Evolutionary conservation across 2,113 vertebrate genomes (phyloP).

Genomic region (Oryzias celebensis): DNA sequence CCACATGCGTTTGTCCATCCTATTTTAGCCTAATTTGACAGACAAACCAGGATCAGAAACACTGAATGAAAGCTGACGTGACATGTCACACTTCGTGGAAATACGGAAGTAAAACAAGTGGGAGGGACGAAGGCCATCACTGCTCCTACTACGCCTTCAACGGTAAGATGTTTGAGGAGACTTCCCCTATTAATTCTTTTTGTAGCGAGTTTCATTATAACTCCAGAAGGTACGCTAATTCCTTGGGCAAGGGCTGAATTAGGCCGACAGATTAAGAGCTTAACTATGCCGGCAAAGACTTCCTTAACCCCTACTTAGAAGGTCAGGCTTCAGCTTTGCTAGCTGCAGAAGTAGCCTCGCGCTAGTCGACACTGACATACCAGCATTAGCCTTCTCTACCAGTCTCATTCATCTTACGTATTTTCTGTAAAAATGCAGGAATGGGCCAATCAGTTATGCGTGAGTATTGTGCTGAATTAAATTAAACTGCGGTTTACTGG

Average conservation of each 20-base stretch:
- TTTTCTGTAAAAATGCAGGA: constrained; percentile 71
- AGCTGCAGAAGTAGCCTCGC: constrained; percentile 36
- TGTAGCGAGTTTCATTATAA: constrained; percentile 35
- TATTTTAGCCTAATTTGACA: no score
- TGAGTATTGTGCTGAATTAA: constrained; percentile 59
- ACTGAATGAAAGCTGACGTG: constrained; percentile 25
- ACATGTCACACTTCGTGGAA: constrained; percentile 35
- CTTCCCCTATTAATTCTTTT: constrained; percentile 40
- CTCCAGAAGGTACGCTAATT: constrained; percentile 54
- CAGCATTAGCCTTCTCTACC: constrained; percentile 48
- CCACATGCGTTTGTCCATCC: no score
- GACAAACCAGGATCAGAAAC: no score
- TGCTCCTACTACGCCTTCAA: constrained; percentile 47
- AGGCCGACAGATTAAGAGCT: constrained; percentile 73
- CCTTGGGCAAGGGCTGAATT: constrained; percentile 40
- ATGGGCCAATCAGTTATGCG: constrained; percentile 79
- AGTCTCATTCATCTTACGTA: constrained; percentile 45
- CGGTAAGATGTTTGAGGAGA: constrained; percentile 58
- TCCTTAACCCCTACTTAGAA: constrained; percentile 69
- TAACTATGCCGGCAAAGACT: constrained; percentile 62
- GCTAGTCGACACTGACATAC: constrained; percentile 58
- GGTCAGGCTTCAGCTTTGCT: constrained; percentile 67
- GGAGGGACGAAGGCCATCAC: constrained; percentile 72
- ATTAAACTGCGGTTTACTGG: not conserved
- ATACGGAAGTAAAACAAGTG: constrained; percentile 74